Conservation (phyloP, 2,797 vertebrate species). For the Hippoglossus hippoglossus region DNA sequence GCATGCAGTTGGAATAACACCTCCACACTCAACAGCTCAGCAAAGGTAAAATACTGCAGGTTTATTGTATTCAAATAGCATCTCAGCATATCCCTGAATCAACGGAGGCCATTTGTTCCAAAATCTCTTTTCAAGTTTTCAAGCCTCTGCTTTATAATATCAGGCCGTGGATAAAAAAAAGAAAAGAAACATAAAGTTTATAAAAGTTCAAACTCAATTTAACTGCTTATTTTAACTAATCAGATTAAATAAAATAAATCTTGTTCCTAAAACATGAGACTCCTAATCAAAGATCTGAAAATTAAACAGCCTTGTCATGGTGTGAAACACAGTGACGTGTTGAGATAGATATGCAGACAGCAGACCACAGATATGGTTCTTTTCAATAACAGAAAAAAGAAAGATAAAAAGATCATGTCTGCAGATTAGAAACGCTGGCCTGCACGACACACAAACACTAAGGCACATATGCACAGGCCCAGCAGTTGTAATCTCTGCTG, state of each 20-base stretch:
- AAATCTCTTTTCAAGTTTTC: no score
- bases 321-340: slow-evolving; percentile 26
- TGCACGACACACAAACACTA: slow-evolving; percentile 1
- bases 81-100: no score
- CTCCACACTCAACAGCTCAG: no score
- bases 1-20: no score
- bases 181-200: slow-evolving; percentile 8
- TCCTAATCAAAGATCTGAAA: slow-evolving; percentile 25
- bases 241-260: slow-evolving; percentile 3
- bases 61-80: no score
- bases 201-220: slow-evolving; percentile 28
- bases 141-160: no score
- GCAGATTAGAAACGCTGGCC: slow-evolving; percentile 54
- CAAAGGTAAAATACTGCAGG: no score
- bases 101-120: no score
- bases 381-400: slow-evolving; percentile 15
- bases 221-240: slow-evolving; percentile 10
- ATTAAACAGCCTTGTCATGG: slow-evolving; percentile 37
- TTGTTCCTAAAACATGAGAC: slow-evolving; percentile 2
- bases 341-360: slow-evolving; percentile 44
- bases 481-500: slow-evolving; percentile 45
- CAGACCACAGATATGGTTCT: slow-evolving; percentile 34
- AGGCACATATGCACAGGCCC: slow-evolving; percentile 9
- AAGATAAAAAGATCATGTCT: slow-evolving; percentile 47
- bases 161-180: not conserved